phyloP scores from a whole-genome alignment of 2,888 invertebrate genomes.

The Tipula vernalis region DNA sequence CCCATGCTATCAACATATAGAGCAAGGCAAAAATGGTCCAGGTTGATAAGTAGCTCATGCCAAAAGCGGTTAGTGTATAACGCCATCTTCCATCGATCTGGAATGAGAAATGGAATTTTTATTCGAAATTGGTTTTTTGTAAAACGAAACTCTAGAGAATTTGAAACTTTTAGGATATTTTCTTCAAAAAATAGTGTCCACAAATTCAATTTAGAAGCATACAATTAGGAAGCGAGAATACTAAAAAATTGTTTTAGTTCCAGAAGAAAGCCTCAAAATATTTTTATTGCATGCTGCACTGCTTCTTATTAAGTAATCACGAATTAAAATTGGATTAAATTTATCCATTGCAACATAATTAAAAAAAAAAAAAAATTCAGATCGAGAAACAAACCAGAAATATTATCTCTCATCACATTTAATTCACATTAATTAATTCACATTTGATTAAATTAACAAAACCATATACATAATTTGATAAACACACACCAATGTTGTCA shows the following conservation, averaged over 20 bases:
- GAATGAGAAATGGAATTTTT: neutral
- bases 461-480: conserved; percentile 24
- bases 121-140: too few relatives aligned
- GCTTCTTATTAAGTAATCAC: too few relatives aligned
- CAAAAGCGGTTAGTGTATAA: conserved; percentile 77
- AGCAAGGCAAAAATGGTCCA: conserved; percentile 69
- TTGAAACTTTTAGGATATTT: too few relatives aligned
- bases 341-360: neutral
- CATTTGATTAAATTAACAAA: neutral
- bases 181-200: too few relatives aligned
- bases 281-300: too few relatives aligned
- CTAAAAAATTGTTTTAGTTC: too few relatives aligned
- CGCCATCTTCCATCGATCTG: conserved; percentile 67
- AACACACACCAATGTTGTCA: conserved; percentile 76
- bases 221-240: too few relatives aligned
- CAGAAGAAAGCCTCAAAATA: too few relatives aligned
- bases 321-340: neutral
- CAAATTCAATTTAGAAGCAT: too few relatives aligned
- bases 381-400: neutral
- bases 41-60: conserved; percentile 67
- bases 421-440: neutral
- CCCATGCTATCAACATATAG: conserved; percentile 64
- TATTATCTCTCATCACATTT: neutral
- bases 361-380: too few relatives aligned
- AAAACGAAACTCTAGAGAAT: too few relatives aligned